These are phyloP conservation scores for Pantherophis alleghaniensis DNA, from an alignment of 2,797 vertebrate genomes.

Conservation along the genomic window DNA sequence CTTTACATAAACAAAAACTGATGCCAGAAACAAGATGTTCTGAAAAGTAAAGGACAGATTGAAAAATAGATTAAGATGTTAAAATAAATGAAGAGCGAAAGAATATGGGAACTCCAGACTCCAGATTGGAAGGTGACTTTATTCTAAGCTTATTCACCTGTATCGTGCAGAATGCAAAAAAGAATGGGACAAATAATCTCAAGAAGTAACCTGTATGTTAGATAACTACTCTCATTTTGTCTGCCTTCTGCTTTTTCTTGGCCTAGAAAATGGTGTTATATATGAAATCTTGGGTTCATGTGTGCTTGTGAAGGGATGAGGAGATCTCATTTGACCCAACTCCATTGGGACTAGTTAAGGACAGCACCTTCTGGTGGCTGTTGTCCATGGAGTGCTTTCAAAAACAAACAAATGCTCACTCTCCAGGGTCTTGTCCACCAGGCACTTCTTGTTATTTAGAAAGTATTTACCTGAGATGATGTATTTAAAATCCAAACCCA, in stretches of 20 bases:
- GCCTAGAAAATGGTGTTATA: background rate
- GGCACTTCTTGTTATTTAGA: background rate
- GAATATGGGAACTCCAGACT: too few species aligned
- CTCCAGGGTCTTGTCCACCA: background rate
- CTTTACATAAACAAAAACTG: background rate
- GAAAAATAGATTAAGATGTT: background rate
- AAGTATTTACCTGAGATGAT: background rate
- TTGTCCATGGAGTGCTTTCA: conserved; percentile 7
- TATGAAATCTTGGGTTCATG: background rate
- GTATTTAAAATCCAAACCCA: background rate
- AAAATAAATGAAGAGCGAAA: background rate
- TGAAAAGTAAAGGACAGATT: background rate
- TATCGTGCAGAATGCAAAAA: background rate
- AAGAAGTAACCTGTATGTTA: background rate
- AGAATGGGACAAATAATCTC: background rate
- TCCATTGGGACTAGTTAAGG: conserved; percentile 11
- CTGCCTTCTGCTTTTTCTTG: background rate
- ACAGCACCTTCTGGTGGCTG: background rate
- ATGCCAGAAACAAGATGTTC: conserved; percentile 14
- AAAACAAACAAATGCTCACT: conserved; percentile 12
- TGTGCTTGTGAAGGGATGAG: background rate
- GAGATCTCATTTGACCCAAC: background rate
- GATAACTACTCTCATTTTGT: background rate
- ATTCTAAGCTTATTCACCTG: background rate
- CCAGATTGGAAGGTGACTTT: background rate